Base-by-base conservation (phyloP, 2,888 invertebrate genomes). In the Tinea pellionella region DNA sequence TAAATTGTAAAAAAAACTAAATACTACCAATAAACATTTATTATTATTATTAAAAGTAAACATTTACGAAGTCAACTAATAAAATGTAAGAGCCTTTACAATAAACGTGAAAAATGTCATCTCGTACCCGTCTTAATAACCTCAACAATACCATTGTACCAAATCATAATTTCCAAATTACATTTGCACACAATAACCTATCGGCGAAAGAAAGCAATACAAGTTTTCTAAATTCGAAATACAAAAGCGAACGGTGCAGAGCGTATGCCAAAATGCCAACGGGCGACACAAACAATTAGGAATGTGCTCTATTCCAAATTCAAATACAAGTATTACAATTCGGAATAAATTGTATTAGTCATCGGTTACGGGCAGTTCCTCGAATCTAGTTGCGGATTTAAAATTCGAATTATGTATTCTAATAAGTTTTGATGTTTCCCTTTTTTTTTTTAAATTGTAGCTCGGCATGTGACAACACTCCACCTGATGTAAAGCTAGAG, bases 141-240 rank as follows among this genome's bases (percentile, higher is more conserved):
- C 60, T 63, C 60, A 63, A 62, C 65, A 67, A 68, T 64, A 65
- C 67, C 68, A 68, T 74, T 71, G 68, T 63, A 67, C 69, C 66
- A 56, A 64, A 65, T 71, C 71, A 72, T 74, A 73, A 73, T 63
- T 65, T 64, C 62, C 77, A 9, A 73, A 73, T 78, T 81, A 82
- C 78, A 85, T 84, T 84, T 75, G 80, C 84, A 85, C 83, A 86
- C 85, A 85, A 86, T 85, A 70, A 66, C 64, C 64, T 63, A 74
- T 72, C 69, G 70, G 66, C 69, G 65, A 75, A 86, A 83, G 77
- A 83, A 82, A 84, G 75, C 78, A 80, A 79, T 77, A 69, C 72
- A 66, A 67, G 75, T 78, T 80, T 80, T 84, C 84, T 82, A 83
- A 82, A 84, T 81, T 78, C 79, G 75, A 82, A 79, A 78, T 76